Percentiles rank a stretch among this genome's conserved stretches.
phyloP scores from a whole-genome alignment of 2,797 vertebrate species.

The Distichodus sexfasciatus region DNA sequence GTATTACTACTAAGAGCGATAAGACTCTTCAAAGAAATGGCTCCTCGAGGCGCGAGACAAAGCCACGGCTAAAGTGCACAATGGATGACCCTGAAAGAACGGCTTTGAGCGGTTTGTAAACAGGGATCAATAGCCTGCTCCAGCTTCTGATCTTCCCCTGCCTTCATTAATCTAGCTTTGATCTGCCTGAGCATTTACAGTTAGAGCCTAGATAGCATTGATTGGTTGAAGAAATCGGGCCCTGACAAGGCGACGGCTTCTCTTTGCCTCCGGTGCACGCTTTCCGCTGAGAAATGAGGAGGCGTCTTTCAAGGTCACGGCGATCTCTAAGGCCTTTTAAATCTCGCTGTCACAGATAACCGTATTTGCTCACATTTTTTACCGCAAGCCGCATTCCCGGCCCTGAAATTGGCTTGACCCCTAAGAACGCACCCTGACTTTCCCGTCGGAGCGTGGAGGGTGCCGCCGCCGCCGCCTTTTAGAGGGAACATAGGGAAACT shows the following conservation, averaged over 20 bases:
- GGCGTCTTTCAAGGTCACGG: conserved; percentile 4
- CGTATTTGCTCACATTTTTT: conserved; percentile 31
- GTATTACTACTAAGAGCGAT: neutral
- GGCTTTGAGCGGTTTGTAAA: conserved; percentile 34
- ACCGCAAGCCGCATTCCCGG: conserved; percentile 12
- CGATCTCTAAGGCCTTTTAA: conserved; percentile 25
- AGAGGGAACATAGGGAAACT: conserved; percentile 11
- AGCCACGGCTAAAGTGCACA: neutral
- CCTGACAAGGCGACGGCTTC: neutral
- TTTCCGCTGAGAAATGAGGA: neutral
- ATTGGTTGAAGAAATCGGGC: neutral
- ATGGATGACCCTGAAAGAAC: conserved; percentile 9
- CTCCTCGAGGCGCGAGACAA: neutral
- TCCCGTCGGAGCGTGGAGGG: conserved; percentile 10
- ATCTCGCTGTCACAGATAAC: conserved; percentile 32
- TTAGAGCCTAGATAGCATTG: conserved; percentile 6
- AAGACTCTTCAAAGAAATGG: neutral
- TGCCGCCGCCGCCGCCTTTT: conserved; percentile 19
- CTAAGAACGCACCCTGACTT: conserved; percentile 1
- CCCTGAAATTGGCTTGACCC: conserved; percentile 3
- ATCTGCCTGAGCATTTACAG: conserved; percentile 28
- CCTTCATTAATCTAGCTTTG: conserved; percentile 37
- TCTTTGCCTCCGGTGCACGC: neutral
- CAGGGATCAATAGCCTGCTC: conserved; percentile 37
- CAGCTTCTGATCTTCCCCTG: conserved; percentile 25